Evolutionary conservation across 2,113 vertebrate species (phyloP).

Genomic region (Acinonyx jubatus): DNA sequence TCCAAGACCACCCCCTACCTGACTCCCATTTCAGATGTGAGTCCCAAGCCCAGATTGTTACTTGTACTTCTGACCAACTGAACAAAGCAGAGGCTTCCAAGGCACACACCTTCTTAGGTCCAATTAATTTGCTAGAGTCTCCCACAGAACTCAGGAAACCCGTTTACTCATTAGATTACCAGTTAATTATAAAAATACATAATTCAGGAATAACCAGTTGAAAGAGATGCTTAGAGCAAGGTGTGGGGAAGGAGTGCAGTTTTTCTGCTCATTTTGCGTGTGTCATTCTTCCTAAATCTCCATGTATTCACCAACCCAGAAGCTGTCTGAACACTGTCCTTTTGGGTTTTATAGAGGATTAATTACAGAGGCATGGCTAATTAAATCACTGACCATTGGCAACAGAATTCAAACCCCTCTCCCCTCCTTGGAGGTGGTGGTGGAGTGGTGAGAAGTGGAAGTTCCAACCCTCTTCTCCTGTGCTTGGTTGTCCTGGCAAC

Average conservation of each 20-base stretch:
- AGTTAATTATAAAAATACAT: background rate
- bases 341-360: background rate
- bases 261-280: background rate
- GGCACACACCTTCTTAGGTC: background rate
- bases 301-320: background rate
- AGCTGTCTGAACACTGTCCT: background rate
- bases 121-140: background rate
- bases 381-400: background rate
- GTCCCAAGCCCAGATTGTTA: background rate
- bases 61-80: background rate
- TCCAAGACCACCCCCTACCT: background rate
- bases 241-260: background rate
- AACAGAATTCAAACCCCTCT: background rate
- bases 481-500: background rate
- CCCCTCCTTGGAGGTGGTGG: background rate
- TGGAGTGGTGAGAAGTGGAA: background rate
- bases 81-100: background rate
- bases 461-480: background rate
- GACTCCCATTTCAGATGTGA: background rate
- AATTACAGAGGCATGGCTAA: background rate
- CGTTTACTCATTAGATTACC: background rate
- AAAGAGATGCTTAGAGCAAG: background rate
- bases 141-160: background rate
- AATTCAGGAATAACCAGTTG: background rate
- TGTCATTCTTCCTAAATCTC: background rate